Evolutionary conservation across 2,888 invertebrate species (phyloP).

Genomic region (Octonoba sinensis): DNA sequence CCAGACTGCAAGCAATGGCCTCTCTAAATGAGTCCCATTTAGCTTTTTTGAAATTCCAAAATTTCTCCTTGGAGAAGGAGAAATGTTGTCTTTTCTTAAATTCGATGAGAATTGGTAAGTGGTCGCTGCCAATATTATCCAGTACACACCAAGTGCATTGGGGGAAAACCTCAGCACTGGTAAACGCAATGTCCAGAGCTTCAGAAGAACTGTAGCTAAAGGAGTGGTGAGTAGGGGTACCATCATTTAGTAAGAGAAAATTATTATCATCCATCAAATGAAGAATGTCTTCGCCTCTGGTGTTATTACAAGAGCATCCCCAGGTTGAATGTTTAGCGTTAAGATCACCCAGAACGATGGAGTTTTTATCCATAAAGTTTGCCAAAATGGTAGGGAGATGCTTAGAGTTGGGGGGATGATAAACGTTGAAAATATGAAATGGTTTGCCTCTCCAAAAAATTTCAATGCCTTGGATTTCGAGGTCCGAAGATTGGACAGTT

Average conservation of each 20-base stretch:
- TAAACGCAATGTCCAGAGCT: slow-evolving; percentile 14
- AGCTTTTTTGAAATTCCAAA: slow-evolving; percentile 21
- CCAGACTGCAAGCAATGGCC: not conserved
- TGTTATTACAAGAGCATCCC: not conserved
- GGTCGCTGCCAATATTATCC: slow-evolving; percentile 27
- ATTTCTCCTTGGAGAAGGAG: not conserved
- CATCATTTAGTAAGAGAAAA: slow-evolving; percentile 13
- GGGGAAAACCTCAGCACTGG: slow-evolving; percentile 6
- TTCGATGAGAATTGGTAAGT: slow-evolving; percentile 12
- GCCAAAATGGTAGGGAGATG: not conserved
- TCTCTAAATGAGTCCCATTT: slow-evolving; percentile 9
- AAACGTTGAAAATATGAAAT: slow-evolving; percentile 11
- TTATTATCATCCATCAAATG: not conserved
- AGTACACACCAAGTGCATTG: slow-evolving; percentile 8
- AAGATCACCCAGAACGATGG: slow-evolving; percentile 1
- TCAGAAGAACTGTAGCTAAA: slow-evolving; percentile 22
- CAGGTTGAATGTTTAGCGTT: slow-evolving; percentile 2
- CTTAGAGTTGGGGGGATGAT: slow-evolving; percentile 6
- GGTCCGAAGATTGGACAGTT: not conserved
- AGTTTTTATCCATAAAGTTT: not conserved
- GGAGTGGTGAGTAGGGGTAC: slow-evolving; percentile 5
- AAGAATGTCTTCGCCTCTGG: not conserved
- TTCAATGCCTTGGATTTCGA: not conserved
- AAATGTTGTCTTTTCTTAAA: slow-evolving; percentile 16
- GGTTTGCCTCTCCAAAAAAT: no score